phyloP scores from a whole-genome alignment of 2,888 invertebrate genomes.

The Eupeodes luniger region DNA sequence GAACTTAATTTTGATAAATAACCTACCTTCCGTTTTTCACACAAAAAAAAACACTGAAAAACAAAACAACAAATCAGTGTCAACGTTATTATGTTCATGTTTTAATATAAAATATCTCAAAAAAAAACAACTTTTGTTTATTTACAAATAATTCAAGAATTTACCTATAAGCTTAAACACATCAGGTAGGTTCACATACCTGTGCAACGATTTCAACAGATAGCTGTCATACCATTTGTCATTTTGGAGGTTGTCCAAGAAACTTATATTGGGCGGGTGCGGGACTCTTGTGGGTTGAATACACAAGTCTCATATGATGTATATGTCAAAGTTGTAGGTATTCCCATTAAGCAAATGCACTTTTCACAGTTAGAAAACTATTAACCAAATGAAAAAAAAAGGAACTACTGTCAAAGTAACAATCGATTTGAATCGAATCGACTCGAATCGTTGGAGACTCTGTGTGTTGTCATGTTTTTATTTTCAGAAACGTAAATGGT shows the following conservation, averaged over 20 bases:
- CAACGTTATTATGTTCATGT: not conserved
- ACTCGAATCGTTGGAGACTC: not conserved
- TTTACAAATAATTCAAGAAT: conserved; percentile 14
- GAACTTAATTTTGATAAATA: conserved; percentile 22
- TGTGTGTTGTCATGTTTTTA: not conserved
- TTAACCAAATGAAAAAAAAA: conserved; percentile 24
- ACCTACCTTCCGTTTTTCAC: not conserved
- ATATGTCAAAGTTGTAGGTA: not conserved
- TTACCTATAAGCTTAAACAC: not conserved
- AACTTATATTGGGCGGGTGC: conserved; percentile 26
- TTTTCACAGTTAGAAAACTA: conserved; percentile 13
- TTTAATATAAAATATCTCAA: not conserved
- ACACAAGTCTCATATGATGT: not conserved
- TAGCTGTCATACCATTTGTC: conserved; percentile 46
- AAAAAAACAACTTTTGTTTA: conserved; percentile 24
- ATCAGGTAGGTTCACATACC: not conserved
- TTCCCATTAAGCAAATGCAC: conserved; percentile 41
- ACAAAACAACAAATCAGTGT: conserved; percentile 38
- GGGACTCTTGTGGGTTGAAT: conserved; percentile 13
- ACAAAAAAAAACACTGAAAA: conserved; percentile 6
- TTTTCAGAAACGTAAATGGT: not conserved
- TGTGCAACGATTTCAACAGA: conserved; percentile 10
- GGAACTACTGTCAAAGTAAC: conserved; percentile 16
- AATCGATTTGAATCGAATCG: conserved; percentile 17
- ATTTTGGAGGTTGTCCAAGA: conserved; percentile 28